A percentile compares a stretch with the other conserved stretches of the same genome.
Evolutionary conservation across 1,140 invertebrate genomes (phyloP).

Genomic region (Drosophila sulfurigaster): DNA sequence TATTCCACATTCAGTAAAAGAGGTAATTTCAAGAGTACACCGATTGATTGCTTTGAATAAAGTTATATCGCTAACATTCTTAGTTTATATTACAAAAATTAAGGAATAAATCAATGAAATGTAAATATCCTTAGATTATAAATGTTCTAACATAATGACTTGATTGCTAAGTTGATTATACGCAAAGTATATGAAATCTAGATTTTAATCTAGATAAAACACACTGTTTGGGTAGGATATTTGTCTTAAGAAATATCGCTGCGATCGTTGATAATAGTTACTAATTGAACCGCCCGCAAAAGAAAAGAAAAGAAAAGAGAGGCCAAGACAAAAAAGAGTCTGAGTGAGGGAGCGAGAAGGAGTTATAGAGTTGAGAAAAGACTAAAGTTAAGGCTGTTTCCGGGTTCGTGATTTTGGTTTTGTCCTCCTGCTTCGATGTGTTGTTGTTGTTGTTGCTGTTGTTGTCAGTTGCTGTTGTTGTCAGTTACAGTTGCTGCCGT

Average conservation of each 20-base stretch:
- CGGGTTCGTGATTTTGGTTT: slow-evolving; percentile 79
- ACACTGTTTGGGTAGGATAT: too few species aligned
- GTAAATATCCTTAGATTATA: too few species aligned
- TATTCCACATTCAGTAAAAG: too few species aligned
- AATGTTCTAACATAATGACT: too few species aligned
- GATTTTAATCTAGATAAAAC: too few species aligned
- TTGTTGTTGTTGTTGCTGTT: slow-evolving; percentile 33
- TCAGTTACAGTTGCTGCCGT: slow-evolving; percentile 44
- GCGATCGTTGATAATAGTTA: slow-evolving; percentile 15
- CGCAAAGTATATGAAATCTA: too few species aligned
- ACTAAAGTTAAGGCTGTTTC: slow-evolving; percentile 57
- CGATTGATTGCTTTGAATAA: too few species aligned
- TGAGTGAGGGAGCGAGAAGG: background rate
- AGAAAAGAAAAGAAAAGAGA: background rate
- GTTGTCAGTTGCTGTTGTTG: slow-evolving; percentile 46
- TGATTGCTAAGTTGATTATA: too few species aligned
- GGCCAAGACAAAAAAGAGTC: background rate
- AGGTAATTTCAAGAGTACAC: too few species aligned
- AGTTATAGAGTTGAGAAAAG: slow-evolving; percentile 25
- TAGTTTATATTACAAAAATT: too few species aligned
- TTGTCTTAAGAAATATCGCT: background rate
- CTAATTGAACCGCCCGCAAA: slow-evolving; percentile 22
- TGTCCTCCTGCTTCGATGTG: slow-evolving; percentile 39
- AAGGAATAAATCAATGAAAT: too few species aligned
- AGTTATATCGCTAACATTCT: too few species aligned